phyloP scores from a whole-genome alignment of 2,888 invertebrate genomes.

The Calephelis perditalis region DNA sequence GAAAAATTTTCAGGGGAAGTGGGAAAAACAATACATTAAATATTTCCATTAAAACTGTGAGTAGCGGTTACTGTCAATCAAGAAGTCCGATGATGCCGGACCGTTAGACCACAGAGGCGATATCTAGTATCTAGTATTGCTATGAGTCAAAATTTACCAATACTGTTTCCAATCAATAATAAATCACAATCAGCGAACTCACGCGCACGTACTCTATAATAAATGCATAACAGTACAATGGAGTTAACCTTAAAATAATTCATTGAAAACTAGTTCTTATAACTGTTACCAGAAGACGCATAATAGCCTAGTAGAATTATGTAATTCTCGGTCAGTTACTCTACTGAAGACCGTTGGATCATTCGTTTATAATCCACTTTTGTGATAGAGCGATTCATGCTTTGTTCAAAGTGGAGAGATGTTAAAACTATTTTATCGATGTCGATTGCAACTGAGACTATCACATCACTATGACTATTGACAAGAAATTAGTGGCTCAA shows the following conservation, averaged over 20 bases:
- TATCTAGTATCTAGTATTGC: neutral
- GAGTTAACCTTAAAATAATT: conserved; percentile 3
- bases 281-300: neutral
- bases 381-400: conserved; percentile 48
- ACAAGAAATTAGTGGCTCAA: no score
- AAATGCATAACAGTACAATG: conserved; percentile 13
- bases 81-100: no score
- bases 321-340: conserved; percentile 10
- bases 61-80: no score
- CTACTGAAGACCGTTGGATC: conserved; percentile 32
- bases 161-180: conserved; percentile 7
- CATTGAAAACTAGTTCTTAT: conserved; percentile 1
- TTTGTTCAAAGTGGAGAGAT: conserved; percentile 31
- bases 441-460: neutral
- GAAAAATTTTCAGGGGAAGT: no score
- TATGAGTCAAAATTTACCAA: conserved; percentile 1
- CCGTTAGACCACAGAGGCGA: no score
- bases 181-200: conserved; percentile 12
- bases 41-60: no score
- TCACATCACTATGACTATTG: no score
- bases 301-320: neutral
- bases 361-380: conserved; percentile 36
- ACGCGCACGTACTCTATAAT: conserved; percentile 3
- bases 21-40: no score
- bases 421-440: conserved; percentile 15